Evolutionary conservation across 1,140 invertebrate species (phyloP).

Genomic region (Habropoda laboriosa): DNA sequence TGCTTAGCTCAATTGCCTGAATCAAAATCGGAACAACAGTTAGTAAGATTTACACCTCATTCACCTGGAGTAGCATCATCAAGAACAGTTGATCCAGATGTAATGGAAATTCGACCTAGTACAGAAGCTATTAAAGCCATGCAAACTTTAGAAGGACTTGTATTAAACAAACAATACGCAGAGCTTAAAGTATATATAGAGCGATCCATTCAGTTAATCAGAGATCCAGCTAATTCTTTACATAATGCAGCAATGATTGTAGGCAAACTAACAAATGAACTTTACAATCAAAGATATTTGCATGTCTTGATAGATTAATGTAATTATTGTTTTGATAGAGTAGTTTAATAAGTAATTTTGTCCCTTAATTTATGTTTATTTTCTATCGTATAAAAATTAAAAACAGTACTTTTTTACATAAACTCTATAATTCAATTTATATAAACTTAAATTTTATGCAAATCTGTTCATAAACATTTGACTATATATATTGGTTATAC

Average conservation of each 20-base stretch:
- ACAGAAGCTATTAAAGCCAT: constrained; percentile 80
- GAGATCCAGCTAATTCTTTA: constrained; percentile 80
- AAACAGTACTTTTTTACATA: neutral
- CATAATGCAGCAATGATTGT: constrained; percentile 77
- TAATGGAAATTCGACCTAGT: constrained; percentile 77
- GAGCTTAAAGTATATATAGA: constrained; percentile 80
- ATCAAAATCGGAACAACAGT: constrained; percentile 72
- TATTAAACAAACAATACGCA: constrained; percentile 78
- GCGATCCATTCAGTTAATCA: constrained; percentile 77
- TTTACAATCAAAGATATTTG: constrained; percentile 79
- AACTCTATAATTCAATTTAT: neutral
- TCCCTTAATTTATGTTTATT: constrained; percentile 16
- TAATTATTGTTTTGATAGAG: neutral
- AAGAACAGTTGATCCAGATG: constrained; percentile 65
- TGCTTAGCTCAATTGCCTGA: constrained; percentile 81
- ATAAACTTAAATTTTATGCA: neutral
- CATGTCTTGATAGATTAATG: constrained; percentile 77
- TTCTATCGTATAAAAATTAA: constrained; percentile 2
- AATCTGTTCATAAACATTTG: constrained; percentile 10
- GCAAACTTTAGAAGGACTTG: constrained; percentile 77
- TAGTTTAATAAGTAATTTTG: neutral
- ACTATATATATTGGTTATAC: neutral
- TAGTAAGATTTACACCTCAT: constrained; percentile 72
- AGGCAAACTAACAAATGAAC: constrained; percentile 74
- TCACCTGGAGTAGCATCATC: constrained; percentile 71